Percentiles rank a stretch among this genome's conserved stretches.
phyloP scores from a whole-genome alignment of 2,797 vertebrate genomes.

The Nannoperca obscura region DNA sequence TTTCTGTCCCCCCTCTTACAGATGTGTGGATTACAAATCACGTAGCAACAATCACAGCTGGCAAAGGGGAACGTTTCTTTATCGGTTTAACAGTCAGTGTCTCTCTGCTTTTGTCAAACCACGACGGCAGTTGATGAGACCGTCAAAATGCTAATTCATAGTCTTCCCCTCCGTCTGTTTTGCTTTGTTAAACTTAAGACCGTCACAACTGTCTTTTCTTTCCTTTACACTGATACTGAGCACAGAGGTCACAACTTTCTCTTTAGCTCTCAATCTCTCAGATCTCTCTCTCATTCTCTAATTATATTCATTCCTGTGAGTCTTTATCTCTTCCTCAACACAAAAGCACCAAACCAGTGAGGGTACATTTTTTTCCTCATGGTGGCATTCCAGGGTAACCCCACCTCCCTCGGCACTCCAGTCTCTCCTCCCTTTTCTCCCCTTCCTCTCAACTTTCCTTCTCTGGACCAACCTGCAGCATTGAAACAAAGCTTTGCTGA shows the following conservation, averaged over 20 bases:
- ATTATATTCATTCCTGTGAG: conserved; percentile 37
- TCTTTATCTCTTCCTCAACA: conserved; percentile 34
- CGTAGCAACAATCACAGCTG: not conserved
- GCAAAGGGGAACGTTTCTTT: not conserved
- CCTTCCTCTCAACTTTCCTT: conserved; percentile 15
- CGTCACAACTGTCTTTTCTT: not conserved
- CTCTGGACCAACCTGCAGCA: conserved; percentile 22
- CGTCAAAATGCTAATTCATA: not conserved
- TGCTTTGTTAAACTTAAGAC: conserved; percentile 7
- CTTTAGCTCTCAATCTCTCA: conserved; percentile 11
- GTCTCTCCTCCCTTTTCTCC: conserved; percentile 9
- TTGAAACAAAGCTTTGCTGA: conserved; percentile 2
- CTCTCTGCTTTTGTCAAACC: not conserved
- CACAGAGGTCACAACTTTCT: conserved; percentile 12
- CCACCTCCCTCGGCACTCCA: conserved; percentile 37
- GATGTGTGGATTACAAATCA: conserved; percentile 42
- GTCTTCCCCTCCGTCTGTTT: not conserved
- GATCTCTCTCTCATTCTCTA: conserved; percentile 5
- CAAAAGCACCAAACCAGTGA: conserved; percentile 69
- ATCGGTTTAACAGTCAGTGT: not conserved
- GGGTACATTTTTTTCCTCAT: conserved; percentile 62
- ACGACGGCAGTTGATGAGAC: not conserved
- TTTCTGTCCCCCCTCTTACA: conserved; percentile 24
- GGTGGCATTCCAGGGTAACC: conserved; percentile 63
- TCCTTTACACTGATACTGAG: conserved; percentile 10